Evolutionary conservation across 2,113 vertebrate species (phyloP).

Genomic region (Zosterops borbonicus): DNA sequence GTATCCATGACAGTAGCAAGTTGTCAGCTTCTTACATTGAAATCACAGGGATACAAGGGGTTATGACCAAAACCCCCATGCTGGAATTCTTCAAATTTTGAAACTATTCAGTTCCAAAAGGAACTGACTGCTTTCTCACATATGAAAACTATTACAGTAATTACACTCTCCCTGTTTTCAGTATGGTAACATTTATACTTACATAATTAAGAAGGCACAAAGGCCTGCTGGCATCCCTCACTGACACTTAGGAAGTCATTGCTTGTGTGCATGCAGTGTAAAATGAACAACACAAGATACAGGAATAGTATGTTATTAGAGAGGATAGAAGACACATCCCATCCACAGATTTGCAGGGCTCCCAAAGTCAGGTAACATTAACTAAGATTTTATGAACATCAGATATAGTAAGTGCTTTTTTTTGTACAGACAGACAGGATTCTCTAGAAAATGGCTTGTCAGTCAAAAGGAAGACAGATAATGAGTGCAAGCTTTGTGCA

Average conservation of each 20-base stretch:
- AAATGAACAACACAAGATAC: background rate
- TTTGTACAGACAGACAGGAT: background rate
- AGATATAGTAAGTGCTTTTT: background rate
- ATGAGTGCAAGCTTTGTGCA: background rate
- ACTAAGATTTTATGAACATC: background rate
- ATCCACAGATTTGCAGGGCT: background rate
- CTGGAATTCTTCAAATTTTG: background rate
- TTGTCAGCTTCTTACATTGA: background rate
- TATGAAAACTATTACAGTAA: background rate
- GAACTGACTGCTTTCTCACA: background rate
- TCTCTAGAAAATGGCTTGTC: background rate
- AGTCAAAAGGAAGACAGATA: background rate
- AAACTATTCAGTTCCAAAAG: background rate
- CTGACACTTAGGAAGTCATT: background rate
- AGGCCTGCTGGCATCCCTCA: background rate
- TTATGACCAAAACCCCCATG: background rate
- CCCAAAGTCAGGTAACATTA: background rate
- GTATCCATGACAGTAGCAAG: background rate
- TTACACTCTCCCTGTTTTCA: background rate
- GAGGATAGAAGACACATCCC: background rate
- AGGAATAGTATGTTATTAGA: background rate
- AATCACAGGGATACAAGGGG: background rate
- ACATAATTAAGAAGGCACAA: background rate
- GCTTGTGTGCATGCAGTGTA: fast-evolving
- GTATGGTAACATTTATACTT: background rate